phyloP scores from a whole-genome alignment of 2,113 vertebrate species.

The Anhinga rufa region DNA sequence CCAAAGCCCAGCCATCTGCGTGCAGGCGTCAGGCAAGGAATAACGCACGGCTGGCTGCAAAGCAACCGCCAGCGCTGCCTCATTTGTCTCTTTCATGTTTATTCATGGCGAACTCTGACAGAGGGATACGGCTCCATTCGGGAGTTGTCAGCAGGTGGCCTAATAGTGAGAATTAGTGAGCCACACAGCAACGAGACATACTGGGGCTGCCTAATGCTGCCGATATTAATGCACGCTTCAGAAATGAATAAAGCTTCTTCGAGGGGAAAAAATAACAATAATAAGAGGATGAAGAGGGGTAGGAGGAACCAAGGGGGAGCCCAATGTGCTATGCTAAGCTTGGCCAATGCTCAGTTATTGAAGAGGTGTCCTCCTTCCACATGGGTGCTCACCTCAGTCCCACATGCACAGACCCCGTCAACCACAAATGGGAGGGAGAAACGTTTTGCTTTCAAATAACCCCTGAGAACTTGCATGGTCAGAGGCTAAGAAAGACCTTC shows the following conservation, averaged over 20 bases:
- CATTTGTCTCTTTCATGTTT: conserved; percentile 62
- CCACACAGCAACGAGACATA: background rate
- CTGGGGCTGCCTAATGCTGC: conserved; percentile 52
- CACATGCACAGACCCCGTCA: fast-evolving
- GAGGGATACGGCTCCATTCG: conserved; percentile 24
- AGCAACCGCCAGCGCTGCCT: conserved; percentile 8
- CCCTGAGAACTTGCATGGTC: background rate
- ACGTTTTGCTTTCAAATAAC: fast-evolving
- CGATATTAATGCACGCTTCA: background rate
- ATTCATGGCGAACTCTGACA: conserved; percentile 27
- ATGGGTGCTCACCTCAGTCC: background rate
- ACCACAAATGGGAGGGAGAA: fast-evolving
- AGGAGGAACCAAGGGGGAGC: background rate
- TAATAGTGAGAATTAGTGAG: conserved; percentile 60
- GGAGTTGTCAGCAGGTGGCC: conserved; percentile 58
- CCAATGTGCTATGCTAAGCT: fast-evolving
- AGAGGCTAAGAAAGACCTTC: background rate
- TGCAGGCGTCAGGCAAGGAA: fast-evolving
- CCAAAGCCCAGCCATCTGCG: background rate
- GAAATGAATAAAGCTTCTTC: conserved; percentile 58
- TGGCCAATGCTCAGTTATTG: fast-evolving
- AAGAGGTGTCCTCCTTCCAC: background rate
- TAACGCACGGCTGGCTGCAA: background rate
- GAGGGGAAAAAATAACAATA: conserved; percentile 49
- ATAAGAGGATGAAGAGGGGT: background rate